Evolutionary conservation across 2,888 invertebrate genomes (phyloP).

Genomic region (Drosophila gaucha): DNA sequence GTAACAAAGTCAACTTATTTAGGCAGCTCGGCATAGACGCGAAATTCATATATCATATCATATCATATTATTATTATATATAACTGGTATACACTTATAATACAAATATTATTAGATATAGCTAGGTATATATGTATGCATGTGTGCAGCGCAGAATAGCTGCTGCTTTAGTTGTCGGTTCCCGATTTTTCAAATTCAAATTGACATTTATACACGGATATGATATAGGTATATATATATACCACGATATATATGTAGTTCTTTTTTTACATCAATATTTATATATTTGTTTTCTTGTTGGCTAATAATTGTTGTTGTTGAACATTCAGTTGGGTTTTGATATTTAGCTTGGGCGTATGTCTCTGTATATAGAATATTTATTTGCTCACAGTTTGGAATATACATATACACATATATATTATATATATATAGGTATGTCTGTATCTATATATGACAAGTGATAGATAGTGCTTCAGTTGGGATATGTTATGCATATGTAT

Average conservation of each 20-base stretch:
- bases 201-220: constrained; percentile 69
- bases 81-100: constrained; percentile 20
- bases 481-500: constrained; percentile 41
- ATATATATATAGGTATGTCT: not conserved
- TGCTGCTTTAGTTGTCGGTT: constrained; percentile 18
- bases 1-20: constrained; percentile 54
- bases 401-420: not conserved
- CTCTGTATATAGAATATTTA: no score
- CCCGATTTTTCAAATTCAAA: constrained; percentile 50
- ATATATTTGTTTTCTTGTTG: not conserved
- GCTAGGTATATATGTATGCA: constrained; percentile 11
- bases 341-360: not conserved
- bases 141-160: constrained; percentile 13
- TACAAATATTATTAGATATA: constrained; percentile 26
- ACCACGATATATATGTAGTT: not conserved
- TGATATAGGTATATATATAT: constrained; percentile 21
- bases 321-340: not conserved
- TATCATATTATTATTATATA: constrained; percentile 17
- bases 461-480: constrained; percentile 4
- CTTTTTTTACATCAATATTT: constrained; percentile 10
- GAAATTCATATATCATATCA: constrained; percentile 35
- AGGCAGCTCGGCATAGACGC: constrained; percentile 72
- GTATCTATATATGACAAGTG: constrained; percentile 6
- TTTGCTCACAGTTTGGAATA: constrained; percentile 7
- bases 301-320: constrained; percentile 3